Evolutionary conservation across 2,797 vertebrate species (phyloP).

Genomic region (Phalanger gymnotis): DNA sequence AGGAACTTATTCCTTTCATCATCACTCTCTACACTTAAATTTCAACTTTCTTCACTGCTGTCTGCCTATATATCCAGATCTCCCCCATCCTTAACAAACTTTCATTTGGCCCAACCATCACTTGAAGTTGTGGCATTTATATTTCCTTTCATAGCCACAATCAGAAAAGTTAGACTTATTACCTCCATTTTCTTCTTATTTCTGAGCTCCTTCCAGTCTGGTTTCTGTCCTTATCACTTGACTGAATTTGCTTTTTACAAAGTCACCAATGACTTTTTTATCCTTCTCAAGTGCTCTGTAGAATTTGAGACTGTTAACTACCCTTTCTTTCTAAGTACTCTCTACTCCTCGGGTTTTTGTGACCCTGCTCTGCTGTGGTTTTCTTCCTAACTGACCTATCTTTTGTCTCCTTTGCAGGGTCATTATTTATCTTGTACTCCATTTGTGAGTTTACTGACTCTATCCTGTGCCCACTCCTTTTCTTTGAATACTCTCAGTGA

Average conservation of each 20-base stretch:
- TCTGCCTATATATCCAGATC: not conserved
- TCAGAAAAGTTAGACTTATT: too few relatives aligned
- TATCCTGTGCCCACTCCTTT: not conserved
- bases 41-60: not conserved
- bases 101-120: not conserved
- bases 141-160: not conserved
- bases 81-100: not conserved
- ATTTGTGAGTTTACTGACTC: not conserved
- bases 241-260: not conserved
- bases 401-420: not conserved
- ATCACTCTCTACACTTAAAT: not conserved
- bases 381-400: not conserved
- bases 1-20: not conserved
- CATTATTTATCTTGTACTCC: not conserved
- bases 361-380: not conserved
- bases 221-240: not conserved
- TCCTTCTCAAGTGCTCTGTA: not conserved
- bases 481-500: not conserved
- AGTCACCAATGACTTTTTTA: not conserved
- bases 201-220: not conserved
- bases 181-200: too few relatives aligned
- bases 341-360: not conserved
- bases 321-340: not conserved
- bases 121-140: not conserved
- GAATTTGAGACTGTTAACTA: not conserved